phyloP scores from a whole-genome alignment of 2,797 vertebrate species.

The Ctenosaura bakeri region DNA sequence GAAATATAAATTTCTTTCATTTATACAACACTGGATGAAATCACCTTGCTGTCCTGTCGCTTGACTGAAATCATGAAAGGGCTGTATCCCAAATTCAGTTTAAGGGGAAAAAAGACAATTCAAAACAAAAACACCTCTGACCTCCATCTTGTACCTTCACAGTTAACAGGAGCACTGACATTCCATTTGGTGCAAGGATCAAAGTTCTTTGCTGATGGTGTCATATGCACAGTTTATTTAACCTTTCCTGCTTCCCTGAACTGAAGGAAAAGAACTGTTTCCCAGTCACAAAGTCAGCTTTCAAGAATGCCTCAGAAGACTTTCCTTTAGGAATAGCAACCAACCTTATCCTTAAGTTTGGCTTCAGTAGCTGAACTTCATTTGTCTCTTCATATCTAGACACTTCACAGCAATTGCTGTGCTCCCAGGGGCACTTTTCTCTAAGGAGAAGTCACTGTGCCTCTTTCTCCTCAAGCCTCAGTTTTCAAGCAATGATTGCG shows the following conservation, averaged over 20 bases:
- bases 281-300: not conserved
- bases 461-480: constrained; percentile 64
- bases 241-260: not conserved
- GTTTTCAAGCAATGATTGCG: constrained; percentile 47
- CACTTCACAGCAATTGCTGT: constrained; percentile 52
- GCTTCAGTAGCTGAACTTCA: constrained; percentile 40
- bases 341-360: constrained; percentile 42
- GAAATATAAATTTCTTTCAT: not conserved
- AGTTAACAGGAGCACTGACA: not conserved
- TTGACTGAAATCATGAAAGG: not conserved
- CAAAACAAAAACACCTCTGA: not conserved
- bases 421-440: constrained; percentile 55
- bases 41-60: not conserved
- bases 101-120: not conserved
- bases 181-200: not conserved
- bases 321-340: constrained; percentile 4
- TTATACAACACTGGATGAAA: not conserved
- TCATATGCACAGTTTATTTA: rapidly evolving
- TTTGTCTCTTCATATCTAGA: constrained; percentile 55
- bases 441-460: constrained; percentile 52
- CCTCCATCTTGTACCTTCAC: not conserved
- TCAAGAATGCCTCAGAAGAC: not conserved
- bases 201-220: rapidly evolving
- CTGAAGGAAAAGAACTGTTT: constrained; percentile 15
- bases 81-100: not conserved